These are phyloP conservation scores for Portunus trituberculatus DNA, from an alignment of 1,140 invertebrate genomes.

Conservation along the genomic window DNA sequence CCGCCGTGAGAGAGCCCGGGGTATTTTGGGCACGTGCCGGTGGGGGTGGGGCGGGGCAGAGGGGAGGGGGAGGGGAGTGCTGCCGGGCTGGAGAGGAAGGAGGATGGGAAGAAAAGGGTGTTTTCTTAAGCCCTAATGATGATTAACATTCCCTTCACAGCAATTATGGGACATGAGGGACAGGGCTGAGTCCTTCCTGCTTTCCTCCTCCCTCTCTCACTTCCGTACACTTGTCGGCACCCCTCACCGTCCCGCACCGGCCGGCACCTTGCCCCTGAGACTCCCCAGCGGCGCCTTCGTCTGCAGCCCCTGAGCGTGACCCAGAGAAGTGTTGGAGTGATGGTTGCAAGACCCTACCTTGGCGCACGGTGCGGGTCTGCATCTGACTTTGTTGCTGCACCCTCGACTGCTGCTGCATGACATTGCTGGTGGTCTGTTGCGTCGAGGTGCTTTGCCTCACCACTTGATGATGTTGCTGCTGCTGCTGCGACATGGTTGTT, in stretches of 20 bases:
- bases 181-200: too few species aligned
- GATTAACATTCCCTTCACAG: too few species aligned
- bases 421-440: slow-evolving; percentile 74
- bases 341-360: slow-evolving; percentile 66
- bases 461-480: slow-evolving; percentile 76
- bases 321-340: too few species aligned
- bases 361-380: slow-evolving; percentile 75
- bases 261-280: not conserved
- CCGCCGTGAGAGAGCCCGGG: slow-evolving; percentile 62
- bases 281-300: too few species aligned
- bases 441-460: slow-evolving; percentile 75
- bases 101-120: not conserved
- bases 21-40: slow-evolving; percentile 74
- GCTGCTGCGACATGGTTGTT: slow-evolving; percentile 69
- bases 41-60: slow-evolving; percentile 34
- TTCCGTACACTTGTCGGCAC: slow-evolving; percentile 21
- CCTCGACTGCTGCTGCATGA: slow-evolving; percentile 72
- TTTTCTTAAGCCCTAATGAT: not conserved
- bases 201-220: too few species aligned
- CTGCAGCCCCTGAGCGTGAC: too few species aligned
- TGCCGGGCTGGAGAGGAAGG: not conserved
- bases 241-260: not conserved
- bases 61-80: not conserved
- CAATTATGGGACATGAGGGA: too few species aligned
- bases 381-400: slow-evolving; percentile 76